A percentile compares a stretch with the other conserved stretches of the same genome.
phyloP scores from a whole-genome alignment of 1,140 invertebrate genomes.

The Tetramorium simillimum region DNA sequence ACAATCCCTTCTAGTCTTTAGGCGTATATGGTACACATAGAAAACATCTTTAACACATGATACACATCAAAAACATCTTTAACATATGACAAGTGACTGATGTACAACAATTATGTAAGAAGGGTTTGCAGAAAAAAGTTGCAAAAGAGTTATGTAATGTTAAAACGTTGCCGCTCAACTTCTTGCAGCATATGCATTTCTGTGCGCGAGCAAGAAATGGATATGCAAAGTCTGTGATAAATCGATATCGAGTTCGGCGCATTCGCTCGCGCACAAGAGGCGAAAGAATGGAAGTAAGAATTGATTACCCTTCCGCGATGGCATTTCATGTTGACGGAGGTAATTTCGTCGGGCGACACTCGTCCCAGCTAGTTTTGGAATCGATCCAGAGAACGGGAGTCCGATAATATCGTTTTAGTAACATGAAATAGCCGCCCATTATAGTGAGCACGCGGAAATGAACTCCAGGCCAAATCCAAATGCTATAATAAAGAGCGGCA shows the following conservation, averaged over 20 bases:
- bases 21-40: background rate
- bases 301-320: conserved; percentile 57
- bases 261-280: background rate
- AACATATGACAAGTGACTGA: background rate
- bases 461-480: conserved; percentile 78
- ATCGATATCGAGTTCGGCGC: conserved; percentile 3
- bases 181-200: conserved; percentile 16
- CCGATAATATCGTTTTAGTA: conserved; percentile 80
- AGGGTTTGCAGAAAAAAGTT: background rate
- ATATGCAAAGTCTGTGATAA: conserved; percentile 40
- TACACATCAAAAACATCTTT: background rate
- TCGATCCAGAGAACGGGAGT: conserved; percentile 73
- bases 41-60: too few species aligned
- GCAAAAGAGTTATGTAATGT: too few species aligned
- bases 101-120: background rate
- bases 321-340: conserved; percentile 73
- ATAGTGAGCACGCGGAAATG: conserved; percentile 74
- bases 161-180: conserved; percentile 4
- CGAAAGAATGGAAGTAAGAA: conserved; percentile 10
- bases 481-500: conserved; percentile 77
- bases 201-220: background rate
- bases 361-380: conserved; percentile 78
- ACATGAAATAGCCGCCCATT: conserved; percentile 79
- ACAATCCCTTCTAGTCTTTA: background rate
- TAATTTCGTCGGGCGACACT: conserved; percentile 78